Evolutionary conservation across 2,113 vertebrate genomes (phyloP), one percentile per base, ranked within the genome.

Genomic region (Eulemur rufifrons): DNA sequence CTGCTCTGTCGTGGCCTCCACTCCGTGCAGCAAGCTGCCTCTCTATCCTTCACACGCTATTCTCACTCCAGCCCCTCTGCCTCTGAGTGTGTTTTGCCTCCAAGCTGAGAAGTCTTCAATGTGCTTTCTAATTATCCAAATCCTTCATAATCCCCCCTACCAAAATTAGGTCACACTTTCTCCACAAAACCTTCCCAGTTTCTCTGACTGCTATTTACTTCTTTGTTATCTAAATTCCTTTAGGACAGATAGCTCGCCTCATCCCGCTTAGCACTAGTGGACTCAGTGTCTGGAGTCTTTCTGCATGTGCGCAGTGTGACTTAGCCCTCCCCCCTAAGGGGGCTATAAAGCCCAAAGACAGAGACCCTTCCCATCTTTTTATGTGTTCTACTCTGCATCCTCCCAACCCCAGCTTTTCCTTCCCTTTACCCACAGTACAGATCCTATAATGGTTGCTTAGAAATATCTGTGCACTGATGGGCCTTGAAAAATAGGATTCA

Each of bases 211-310:
- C 47, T 50, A 5, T 83, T 95, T 95, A 89, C 64, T 89, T 93
- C 42, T 91, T 92, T 76, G 52, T 89, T 92, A 84, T 94, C 90
- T 95, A 87, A 94, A 77, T 94, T 95, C 45, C 69, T 97, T 86
- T 63, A 92, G 80, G 91, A 64, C 39, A 50, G 50, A 80, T 21
- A 71, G 69, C 15, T 74, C 1, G 45, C 34, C 14, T 50, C 52
- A 29, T 34, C 45, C 54, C 0, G 3, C 50, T 95, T 13, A 64
- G 73, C 23, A 15, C 4, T 42, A 14, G 39, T n/a, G 54, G 80
- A 64, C 8, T 64, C 37, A 9, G 56, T 7, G 32, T 59, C 68
- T 84, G 25, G 47, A 91, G 74, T 94, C 47, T 50, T 89, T 54
- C 42, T 32, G 56, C 17, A 5, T 21, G 34, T 54, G 39, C 5